A percentile compares a stretch with the other conserved stretches of the same genome.
phyloP scores from a whole-genome alignment of 2,113 vertebrate genomes.

The Neolamprologus modestus region DNA sequence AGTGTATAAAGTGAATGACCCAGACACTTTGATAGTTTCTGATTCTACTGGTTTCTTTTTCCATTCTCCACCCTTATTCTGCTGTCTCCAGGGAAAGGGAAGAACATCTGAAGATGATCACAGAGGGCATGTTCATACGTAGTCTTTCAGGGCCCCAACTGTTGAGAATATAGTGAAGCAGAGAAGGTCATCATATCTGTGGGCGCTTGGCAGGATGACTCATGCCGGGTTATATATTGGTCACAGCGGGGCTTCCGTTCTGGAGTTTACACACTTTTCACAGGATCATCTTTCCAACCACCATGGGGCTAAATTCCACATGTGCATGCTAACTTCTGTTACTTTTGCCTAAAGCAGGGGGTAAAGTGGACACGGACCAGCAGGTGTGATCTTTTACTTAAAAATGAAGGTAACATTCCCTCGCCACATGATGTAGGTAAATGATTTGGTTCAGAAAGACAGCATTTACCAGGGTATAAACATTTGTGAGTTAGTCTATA shows the following conservation, averaged over 20 bases:
- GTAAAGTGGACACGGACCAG: neutral
- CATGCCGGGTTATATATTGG: conserved; percentile 44
- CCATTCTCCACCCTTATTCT: neutral
- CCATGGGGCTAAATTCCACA: conserved; percentile 36
- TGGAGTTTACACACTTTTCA: conserved; percentile 32
- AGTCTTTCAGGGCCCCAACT: neutral
- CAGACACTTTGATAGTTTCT: neutral
- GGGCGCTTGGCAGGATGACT: conserved; percentile 38
- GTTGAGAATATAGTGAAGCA: conserved; percentile 9
- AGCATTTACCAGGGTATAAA: neutral
- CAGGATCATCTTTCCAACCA: conserved; percentile 39
- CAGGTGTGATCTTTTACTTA: conserved; percentile 46
- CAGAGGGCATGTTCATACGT: neutral
- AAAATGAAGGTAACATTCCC: conserved; percentile 22
- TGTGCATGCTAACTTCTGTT: conserved; percentile 24
- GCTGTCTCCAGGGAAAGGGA: neutral
- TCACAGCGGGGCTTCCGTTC: conserved; percentile 48
- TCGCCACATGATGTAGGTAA: conserved; percentile 15
- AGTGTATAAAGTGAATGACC: conserved; percentile 22
- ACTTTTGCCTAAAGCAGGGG: conserved; percentile 11
- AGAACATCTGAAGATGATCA: conserved; percentile 53
- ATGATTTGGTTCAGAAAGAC: neutral
- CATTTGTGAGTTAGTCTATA: neutral
- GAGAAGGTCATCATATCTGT: conserved; percentile 13
- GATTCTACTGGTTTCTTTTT: conserved; percentile 2